Conservation (phyloP, 2,888 invertebrate genomes). For the Thymelicus sylvestris region DNA sequence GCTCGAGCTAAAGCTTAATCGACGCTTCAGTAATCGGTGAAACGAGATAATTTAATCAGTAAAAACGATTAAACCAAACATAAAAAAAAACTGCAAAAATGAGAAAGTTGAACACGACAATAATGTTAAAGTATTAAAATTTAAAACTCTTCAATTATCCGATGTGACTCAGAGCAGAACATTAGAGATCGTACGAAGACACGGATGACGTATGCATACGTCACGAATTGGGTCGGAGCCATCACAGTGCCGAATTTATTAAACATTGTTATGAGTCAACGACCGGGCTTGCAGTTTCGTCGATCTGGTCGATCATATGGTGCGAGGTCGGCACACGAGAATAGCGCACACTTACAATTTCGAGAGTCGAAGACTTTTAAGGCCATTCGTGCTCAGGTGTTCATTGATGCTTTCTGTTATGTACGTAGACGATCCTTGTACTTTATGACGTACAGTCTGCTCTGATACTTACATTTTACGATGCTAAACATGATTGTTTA, state of each 20-base stretch:
- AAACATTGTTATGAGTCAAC: slow-evolving; percentile 67
- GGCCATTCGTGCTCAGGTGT: slow-evolving; percentile 55
- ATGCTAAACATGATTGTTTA: background rate
- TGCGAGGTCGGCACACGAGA: slow-evolving; percentile 70
- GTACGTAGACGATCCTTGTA: slow-evolving; percentile 10
- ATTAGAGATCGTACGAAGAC: slow-evolving; percentile 20
- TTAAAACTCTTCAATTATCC: background rate
- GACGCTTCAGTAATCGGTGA: slow-evolving; percentile 2
- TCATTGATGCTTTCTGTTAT: slow-evolving; percentile 28
- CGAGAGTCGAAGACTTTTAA: slow-evolving; percentile 53
- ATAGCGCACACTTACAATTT: slow-evolving; percentile 46
- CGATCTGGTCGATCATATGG: slow-evolving; percentile 72
- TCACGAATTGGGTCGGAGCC: slow-evolving; percentile 67
- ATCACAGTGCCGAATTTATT: slow-evolving; percentile 59
- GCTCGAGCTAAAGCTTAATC: slow-evolving; percentile 18
- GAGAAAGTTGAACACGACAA: background rate
- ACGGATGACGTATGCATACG: slow-evolving; percentile 41
- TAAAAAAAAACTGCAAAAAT: background rate
- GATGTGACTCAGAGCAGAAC: slow-evolving; percentile 20
- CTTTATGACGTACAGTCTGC: slow-evolving; percentile 3
- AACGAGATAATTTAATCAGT: slow-evolving; percentile 13
- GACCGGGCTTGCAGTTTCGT: slow-evolving; percentile 63
- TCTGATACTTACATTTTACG: slow-evolving; percentile 15
- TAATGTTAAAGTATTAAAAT: slow-evolving; percentile 5
- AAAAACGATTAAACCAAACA: background rate